Conservation (phyloP, 2,888 invertebrate species). For the Drosophila rubida region DNA sequence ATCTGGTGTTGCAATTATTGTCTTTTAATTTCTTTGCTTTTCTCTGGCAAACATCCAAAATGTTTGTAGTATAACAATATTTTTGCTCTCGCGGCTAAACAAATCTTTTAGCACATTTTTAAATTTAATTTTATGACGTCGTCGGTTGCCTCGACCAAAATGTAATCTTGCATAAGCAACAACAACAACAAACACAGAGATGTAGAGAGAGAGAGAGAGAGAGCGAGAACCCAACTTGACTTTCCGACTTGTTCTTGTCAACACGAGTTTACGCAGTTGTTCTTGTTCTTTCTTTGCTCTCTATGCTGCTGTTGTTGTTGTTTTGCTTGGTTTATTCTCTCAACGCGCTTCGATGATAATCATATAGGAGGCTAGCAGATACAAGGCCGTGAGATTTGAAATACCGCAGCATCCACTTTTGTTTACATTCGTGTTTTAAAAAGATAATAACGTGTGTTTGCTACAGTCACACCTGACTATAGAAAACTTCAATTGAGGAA, state of each 20-base stretch:
- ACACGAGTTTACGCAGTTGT: conserved; percentile 38
- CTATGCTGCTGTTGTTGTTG: conserved; percentile 7
- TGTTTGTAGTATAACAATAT: conserved; percentile 56
- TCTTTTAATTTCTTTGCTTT: conserved; percentile 13
- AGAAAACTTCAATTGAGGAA: background rate
- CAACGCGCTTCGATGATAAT: conserved; percentile 38
- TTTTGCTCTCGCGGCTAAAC: conserved; percentile 31
- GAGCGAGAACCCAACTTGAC: conserved; percentile 3
- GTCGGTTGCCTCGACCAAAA: conserved; percentile 22
- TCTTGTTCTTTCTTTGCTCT: conserved; percentile 6
- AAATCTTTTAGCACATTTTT: conserved; percentile 37
- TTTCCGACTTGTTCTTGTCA: conserved; percentile 29
- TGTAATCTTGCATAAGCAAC: conserved; percentile 63
- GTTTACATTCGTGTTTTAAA: conserved; percentile 63
- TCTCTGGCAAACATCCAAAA: conserved; percentile 66
- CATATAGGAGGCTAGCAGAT: conserved; percentile 13
- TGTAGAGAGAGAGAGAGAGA: too few relatives aligned
- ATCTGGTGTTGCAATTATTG: conserved; percentile 43
- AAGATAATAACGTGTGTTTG: conserved; percentile 54
- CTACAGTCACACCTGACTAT: conserved; percentile 25
- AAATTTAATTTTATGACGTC: conserved; percentile 43
- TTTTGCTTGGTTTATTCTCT: conserved; percentile 15
- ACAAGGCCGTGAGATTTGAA: conserved; percentile 64
- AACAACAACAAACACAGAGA: conserved; percentile 20
- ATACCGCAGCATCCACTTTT: conserved; percentile 65